Conservation (phyloP, 92 coral and sea anemone species). For the Porites evermanni region DNA sequence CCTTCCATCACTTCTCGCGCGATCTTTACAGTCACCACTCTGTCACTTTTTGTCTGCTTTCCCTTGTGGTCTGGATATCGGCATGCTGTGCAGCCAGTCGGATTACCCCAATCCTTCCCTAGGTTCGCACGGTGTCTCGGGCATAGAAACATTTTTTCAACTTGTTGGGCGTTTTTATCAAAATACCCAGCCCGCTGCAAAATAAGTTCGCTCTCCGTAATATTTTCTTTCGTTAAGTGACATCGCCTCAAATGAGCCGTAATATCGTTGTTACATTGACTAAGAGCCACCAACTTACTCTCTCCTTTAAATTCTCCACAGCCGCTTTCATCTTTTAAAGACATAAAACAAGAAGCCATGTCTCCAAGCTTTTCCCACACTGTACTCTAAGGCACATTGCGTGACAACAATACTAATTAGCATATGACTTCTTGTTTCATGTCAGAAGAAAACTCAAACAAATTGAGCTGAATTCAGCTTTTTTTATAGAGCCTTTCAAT, state of each 20-base stretch:
- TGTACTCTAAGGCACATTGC: background rate
- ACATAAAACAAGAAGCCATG: conserved; percentile 13
- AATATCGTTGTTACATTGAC: conserved; percentile 36
- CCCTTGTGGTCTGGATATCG: conserved; percentile 42
- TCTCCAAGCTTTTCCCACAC: background rate
- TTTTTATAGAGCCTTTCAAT: background rate
- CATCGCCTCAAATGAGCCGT: conserved; percentile 21
- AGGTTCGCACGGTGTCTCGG: conserved; percentile 2
- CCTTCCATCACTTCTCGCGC: conserved; percentile 46
- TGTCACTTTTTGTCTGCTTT: conserved; percentile 51
- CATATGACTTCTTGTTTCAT: background rate
- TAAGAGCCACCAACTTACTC: conserved; percentile 30
- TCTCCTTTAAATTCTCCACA: conserved; percentile 18
- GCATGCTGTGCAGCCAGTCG: too few species aligned
- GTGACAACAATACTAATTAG: background rate
- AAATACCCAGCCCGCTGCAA: background rate
- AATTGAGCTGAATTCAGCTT: background rate
- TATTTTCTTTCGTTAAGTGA: too few species aligned
- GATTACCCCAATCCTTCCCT: too few species aligned
- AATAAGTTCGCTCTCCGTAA: too few species aligned
- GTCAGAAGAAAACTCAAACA: background rate
- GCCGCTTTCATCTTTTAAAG: conserved; percentile 12
- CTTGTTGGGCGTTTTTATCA: too few species aligned
- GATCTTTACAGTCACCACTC: conserved; percentile 39
- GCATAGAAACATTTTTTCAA: conserved; percentile 35